Conservation (phyloP, 2,797 vertebrate species). For the Etheostoma nigrum region DNA sequence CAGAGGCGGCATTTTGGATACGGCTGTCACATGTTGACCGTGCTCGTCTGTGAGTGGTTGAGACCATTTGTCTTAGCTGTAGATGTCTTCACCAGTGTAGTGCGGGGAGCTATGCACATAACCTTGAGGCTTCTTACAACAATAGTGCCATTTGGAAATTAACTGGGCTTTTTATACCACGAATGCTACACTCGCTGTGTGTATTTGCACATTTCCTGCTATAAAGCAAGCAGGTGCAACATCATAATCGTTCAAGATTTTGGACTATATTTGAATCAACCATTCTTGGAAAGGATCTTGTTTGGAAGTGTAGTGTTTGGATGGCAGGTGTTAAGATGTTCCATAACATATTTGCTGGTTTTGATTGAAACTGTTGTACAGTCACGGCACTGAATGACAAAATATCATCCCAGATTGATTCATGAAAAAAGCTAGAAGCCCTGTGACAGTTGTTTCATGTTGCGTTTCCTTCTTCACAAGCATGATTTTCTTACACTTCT, state of each 20-base stretch:
- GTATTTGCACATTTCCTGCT: constrained; percentile 17
- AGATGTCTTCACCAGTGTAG: constrained; percentile 42
- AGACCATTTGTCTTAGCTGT: constrained; percentile 57
- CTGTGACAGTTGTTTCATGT: constrained; percentile 6
- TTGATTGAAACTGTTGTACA: constrained; percentile 8
- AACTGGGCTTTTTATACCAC: constrained; percentile 43
- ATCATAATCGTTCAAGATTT: background rate
- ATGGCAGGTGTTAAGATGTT: background rate
- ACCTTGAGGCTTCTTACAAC: constrained; percentile 55
- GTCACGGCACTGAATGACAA: background rate
- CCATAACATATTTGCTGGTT: background rate
- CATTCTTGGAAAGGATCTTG: too few species aligned
- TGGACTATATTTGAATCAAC: too few species aligned
- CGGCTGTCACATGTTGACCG: constrained; percentile 29
- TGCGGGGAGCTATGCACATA: constrained; percentile 35
- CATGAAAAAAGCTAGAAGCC: constrained; percentile 17
- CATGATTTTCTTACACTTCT: constrained; percentile 33
- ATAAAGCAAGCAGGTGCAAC: constrained; percentile 5
- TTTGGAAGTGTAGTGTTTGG: constrained; percentile 1
- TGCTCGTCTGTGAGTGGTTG: constrained; percentile 41
- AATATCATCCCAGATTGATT: constrained; percentile 12
- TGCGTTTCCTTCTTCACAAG: constrained; percentile 13
- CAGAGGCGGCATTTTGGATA: constrained; percentile 21
- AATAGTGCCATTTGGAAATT: constrained; percentile 40
- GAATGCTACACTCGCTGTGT: constrained; percentile 8